These are phyloP conservation scores for Choloepus didactylus DNA, from an alignment of 2,797 vertebrate species.

Conservation along the genomic window DNA sequence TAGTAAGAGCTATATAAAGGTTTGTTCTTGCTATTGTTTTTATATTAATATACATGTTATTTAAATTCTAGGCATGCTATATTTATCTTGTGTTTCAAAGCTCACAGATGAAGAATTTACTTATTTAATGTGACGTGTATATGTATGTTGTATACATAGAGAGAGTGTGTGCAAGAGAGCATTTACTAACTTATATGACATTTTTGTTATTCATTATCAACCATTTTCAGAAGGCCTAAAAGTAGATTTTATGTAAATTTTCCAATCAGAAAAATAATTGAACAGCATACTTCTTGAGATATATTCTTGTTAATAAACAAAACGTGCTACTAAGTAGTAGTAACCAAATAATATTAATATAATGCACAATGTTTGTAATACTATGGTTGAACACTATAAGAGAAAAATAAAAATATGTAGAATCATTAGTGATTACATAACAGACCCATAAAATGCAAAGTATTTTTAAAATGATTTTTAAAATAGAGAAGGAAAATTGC, in stretches of 20 bases:
- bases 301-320: neutral
- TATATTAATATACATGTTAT: neutral
- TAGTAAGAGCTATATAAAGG: neutral
- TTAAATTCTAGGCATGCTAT: neutral
- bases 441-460: neutral
- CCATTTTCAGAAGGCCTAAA: neutral
- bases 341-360: neutral
- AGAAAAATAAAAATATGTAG: slow-evolving; percentile 18
- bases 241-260: neutral
- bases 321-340: neutral
- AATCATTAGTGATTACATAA: neutral
- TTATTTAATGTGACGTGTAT: neutral
- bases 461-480: neutral
- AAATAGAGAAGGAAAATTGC: neutral
- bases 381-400: neutral
- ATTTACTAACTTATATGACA: neutral
- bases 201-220: neutral
- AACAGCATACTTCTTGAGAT: neutral
- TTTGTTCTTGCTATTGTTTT: neutral
- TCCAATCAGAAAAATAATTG: neutral
- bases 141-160: neutral
- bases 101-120: neutral
- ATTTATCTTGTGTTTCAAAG: neutral
- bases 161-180: neutral
- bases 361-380: neutral